These are phyloP conservation scores for Trichonephila inaurata DNA, from an alignment of 1,140 invertebrate species.

Conservation along the genomic window DNA sequence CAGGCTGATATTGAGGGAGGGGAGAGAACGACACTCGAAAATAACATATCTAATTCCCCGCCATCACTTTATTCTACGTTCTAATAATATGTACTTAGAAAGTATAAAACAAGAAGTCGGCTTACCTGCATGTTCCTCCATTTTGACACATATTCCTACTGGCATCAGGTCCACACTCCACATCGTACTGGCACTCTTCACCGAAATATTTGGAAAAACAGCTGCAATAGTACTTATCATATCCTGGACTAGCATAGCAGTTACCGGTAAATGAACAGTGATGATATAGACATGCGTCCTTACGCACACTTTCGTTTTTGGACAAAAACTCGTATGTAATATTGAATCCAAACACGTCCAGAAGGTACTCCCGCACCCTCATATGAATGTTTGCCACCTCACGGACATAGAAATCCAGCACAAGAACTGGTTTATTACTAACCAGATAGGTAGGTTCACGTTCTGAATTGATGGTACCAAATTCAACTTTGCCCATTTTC, in stretches of 20 bases:
- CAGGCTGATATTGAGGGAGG: too few relatives aligned
- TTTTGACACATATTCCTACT: slow-evolving; percentile 80
- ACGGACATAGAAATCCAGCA: slow-evolving; percentile 88
- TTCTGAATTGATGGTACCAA: slow-evolving; percentile 80
- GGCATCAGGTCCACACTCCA: slow-evolving; percentile 80
- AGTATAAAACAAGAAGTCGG: neutral
- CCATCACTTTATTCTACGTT: too few relatives aligned
- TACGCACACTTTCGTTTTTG: slow-evolving; percentile 77
- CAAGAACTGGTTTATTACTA: slow-evolving; percentile 87
- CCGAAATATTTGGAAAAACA: slow-evolving; percentile 81
- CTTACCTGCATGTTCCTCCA: slow-evolving; percentile 81
- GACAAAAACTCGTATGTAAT: slow-evolving; percentile 91
- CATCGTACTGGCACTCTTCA: slow-evolving; percentile 81
- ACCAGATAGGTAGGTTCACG: slow-evolving; percentile 80
- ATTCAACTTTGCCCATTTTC: slow-evolving; percentile 78
- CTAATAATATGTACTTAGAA: neutral
- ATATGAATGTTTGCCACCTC: slow-evolving; percentile 90
- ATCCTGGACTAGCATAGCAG: slow-evolving; percentile 87
- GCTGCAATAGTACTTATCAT: slow-evolving; percentile 82
- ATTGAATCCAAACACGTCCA: slow-evolving; percentile 95
- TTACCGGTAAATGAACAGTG: slow-evolving; percentile 91
- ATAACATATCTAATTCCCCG: too few relatives aligned
- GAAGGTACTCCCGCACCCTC: slow-evolving; percentile 88
- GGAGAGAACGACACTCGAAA: too few relatives aligned
- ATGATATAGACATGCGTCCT: slow-evolving; percentile 82